These are phyloP conservation scores for Leptopilina drosophilae DNA, from an alignment of 2,888 invertebrate genomes.

Conservation along the genomic window DNA sequence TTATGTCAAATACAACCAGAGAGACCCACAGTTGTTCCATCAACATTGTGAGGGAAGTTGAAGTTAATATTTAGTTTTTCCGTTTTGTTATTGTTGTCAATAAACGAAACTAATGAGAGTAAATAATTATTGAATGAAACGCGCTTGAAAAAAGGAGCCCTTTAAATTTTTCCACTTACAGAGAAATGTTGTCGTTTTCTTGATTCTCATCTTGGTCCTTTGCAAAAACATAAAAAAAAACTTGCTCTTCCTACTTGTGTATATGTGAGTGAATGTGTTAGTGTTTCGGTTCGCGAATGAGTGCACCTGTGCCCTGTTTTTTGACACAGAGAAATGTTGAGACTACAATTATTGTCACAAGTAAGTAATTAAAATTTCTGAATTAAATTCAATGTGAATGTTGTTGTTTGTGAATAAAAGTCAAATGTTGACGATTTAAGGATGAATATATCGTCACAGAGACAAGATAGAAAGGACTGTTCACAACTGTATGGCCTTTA, in stretches of 20 bases:
- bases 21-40: slow-evolving; percentile 27
- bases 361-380: slow-evolving; percentile 19
- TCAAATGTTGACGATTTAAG: slow-evolving; percentile 1
- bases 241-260: slow-evolving; percentile 24
- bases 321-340: slow-evolving; percentile 17
- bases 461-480: slow-evolving; percentile 30
- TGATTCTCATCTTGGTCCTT: slow-evolving; percentile 26
- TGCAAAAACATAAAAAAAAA: slow-evolving; percentile 35
- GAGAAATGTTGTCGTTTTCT: slow-evolving; percentile 2
- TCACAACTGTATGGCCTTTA: slow-evolving; percentile 25
- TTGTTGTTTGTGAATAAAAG: not conserved
- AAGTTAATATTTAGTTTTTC: not conserved
- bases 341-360: not conserved
- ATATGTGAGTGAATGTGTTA: not conserved
- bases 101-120: slow-evolving; percentile 7
- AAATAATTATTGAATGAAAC: not conserved
- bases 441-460: slow-evolving; percentile 20
- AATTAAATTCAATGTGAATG: not conserved
- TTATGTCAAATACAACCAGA: slow-evolving; percentile 51
- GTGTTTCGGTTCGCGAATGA: slow-evolving; percentile 25
- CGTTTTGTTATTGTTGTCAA: not conserved
- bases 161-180: not conserved
- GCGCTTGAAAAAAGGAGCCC: not conserved
- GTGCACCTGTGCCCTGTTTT: slow-evolving; percentile 41
- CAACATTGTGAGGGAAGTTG: slow-evolving; percentile 3